Evolutionary conservation across 2,888 invertebrate species (phyloP).

Genomic region (Chaitophorus viminalis): DNA sequence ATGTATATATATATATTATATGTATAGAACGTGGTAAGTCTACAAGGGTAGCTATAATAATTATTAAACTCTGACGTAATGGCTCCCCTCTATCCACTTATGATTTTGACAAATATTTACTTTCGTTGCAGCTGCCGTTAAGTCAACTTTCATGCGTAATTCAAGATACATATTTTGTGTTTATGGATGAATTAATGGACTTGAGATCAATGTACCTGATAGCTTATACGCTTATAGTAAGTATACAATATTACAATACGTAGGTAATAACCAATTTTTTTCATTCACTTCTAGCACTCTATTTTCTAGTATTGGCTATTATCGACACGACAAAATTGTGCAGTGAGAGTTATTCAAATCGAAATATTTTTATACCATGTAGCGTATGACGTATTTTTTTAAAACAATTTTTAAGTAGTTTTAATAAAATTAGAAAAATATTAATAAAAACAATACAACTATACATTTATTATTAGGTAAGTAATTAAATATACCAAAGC

Average conservation of each 20-base stretch:
- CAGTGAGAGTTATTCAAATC: background rate
- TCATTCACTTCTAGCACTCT: background rate
- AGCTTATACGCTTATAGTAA: background rate
- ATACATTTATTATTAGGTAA: no score
- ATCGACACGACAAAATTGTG: background rate
- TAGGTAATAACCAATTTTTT: background rate
- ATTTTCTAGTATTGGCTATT: background rate
- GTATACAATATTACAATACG: no score
- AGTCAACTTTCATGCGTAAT: conserved; percentile 48
- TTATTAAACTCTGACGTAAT: conserved; percentile 49
- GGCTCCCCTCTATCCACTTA: conserved; percentile 21
- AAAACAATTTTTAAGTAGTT: no score
- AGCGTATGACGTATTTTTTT: no score
- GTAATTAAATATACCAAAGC: no score
- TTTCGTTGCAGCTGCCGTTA: conserved; percentile 31
- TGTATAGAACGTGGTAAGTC: background rate
- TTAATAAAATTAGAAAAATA: no score
- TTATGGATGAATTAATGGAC: conserved; percentile 34
- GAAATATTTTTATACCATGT: no score
- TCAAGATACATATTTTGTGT: conserved; percentile 38
- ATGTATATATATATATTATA: no score
- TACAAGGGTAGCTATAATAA: conserved; percentile 9
- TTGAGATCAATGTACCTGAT: background rate
- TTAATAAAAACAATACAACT: no score
- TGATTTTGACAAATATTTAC: conserved; percentile 53